A percentile compares a stretch with the other conserved stretches of the same genome.
These are phyloP conservation scores for Cataglyphis cursor DNA, from an alignment of 2,888 invertebrate species.

Conservation along the genomic window DNA sequence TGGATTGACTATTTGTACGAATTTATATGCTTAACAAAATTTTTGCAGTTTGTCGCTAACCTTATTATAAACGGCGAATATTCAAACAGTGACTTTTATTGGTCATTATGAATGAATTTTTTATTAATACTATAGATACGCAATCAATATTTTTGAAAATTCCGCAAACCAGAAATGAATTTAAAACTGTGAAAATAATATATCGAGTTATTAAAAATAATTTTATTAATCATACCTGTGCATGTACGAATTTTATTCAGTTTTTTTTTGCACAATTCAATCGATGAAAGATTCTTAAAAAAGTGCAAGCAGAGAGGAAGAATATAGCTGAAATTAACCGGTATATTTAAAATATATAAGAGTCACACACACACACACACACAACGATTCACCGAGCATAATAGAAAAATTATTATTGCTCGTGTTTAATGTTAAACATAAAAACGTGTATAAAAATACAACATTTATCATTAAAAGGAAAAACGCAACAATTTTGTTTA, in stretches of 20 bases:
- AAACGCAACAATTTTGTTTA: background rate
- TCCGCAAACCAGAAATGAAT: background rate
- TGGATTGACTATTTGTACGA: background rate
- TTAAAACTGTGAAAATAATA: slow-evolving; percentile 6
- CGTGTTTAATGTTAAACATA: slow-evolving; percentile 22
- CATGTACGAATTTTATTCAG: background rate
- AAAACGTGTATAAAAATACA: background rate
- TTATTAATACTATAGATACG: background rate
- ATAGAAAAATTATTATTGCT: slow-evolving; percentile 35
- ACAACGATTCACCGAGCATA: slow-evolving; percentile 17
- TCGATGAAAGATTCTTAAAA: background rate
- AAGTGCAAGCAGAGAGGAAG: background rate
- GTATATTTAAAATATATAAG: slow-evolving; percentile 35
- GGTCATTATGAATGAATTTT: slow-evolving; percentile 4
- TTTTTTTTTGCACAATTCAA: background rate
- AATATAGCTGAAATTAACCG: slow-evolving; percentile 29
- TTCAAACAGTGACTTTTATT: background rate
- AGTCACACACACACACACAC: no score
- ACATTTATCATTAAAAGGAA: slow-evolving; percentile 4
- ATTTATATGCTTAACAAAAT: background rate
- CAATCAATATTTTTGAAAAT: background rate
- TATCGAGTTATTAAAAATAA: background rate
- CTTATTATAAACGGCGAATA: background rate
- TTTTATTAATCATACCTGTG: background rate
- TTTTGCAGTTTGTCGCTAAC: slow-evolving; percentile 5